Conservation (phyloP, 2,888 invertebrate genomes). For the Lochmaea capreae region DNA sequence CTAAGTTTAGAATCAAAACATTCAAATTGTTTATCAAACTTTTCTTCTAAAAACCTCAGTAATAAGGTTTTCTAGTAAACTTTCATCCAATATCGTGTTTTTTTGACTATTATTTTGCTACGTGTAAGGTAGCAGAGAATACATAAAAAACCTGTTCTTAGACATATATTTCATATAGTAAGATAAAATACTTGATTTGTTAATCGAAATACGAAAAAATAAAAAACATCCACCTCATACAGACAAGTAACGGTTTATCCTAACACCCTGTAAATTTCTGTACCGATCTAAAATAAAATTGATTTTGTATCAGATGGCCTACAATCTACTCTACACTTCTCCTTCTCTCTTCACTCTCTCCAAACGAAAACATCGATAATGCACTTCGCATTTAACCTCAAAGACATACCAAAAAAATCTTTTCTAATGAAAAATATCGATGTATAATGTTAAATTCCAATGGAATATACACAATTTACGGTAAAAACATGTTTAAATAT, state of each 20-base stretch:
- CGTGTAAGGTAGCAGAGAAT: no score
- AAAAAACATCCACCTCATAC: neutral
- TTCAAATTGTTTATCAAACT: no score
- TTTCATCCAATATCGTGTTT: no score
- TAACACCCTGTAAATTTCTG: constrained; percentile 2
- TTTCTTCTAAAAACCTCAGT: no score
- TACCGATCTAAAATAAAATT: constrained; percentile 20
- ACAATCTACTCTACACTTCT: constrained; percentile 31
- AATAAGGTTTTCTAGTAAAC: no score
- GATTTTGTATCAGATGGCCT: constrained; percentile 38
- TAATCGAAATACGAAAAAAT: no score
- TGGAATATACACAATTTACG: constrained; percentile 1
- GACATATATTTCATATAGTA: no score
- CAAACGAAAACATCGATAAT: constrained; percentile 33
- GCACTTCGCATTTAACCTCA: constrained; percentile 28
- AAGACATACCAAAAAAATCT: constrained; percentile 7
- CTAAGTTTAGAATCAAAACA: no score
- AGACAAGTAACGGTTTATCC: neutral
- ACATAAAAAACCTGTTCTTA: no score
- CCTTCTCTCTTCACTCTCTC: constrained; percentile 33
- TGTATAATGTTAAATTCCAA: neutral
- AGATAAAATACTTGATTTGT: no score
- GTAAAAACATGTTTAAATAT: constrained; percentile 1
- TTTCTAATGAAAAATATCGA: neutral
- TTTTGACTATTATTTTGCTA: no score